Evolutionary conservation across 2,888 invertebrate genomes (phyloP).

Genomic region (Orthonychiurus folsomi): DNA sequence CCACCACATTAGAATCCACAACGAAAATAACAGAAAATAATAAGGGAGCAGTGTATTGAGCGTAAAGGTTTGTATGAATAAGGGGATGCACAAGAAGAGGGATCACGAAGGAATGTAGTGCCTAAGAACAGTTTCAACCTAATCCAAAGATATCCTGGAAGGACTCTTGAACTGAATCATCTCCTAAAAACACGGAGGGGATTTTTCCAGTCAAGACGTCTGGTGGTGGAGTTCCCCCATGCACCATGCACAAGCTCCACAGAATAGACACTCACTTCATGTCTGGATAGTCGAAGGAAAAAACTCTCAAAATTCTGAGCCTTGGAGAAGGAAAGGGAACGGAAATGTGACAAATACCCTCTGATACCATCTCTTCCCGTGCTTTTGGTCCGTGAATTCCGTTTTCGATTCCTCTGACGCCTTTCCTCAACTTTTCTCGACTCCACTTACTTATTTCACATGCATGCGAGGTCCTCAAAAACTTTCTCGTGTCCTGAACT

Average conservation of each 20-base stretch:
- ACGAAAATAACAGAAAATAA: too few species aligned
- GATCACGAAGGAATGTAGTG: too few species aligned
- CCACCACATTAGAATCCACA: too few species aligned
- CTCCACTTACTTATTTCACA: neutral
- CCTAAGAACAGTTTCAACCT: neutral
- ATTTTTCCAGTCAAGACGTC: too few species aligned
- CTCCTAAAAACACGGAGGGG: too few species aligned
- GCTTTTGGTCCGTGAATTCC: neutral
- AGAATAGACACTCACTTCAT: neutral
- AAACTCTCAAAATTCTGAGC: slow-evolving; percentile 17
- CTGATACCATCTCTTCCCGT: slow-evolving; percentile 19
- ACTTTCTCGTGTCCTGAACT: neutral
- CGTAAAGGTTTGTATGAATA: too few species aligned
- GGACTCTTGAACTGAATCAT: neutral
- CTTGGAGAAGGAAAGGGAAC: slow-evolving; percentile 18
- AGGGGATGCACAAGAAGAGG: too few species aligned
- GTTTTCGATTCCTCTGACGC: neutral
- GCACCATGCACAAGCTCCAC: too few species aligned
- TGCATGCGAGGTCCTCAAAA: neutral
- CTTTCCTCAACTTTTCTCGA: neutral
- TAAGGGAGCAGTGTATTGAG: too few species aligned
- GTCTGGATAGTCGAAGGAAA: slow-evolving; percentile 10
- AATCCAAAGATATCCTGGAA: neutral
- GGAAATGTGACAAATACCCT: slow-evolving; percentile 24
- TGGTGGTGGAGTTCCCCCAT: too few species aligned